Evolutionary conservation across 2,888 invertebrate species (phyloP).

Genomic region (Aphrophora alni): DNA sequence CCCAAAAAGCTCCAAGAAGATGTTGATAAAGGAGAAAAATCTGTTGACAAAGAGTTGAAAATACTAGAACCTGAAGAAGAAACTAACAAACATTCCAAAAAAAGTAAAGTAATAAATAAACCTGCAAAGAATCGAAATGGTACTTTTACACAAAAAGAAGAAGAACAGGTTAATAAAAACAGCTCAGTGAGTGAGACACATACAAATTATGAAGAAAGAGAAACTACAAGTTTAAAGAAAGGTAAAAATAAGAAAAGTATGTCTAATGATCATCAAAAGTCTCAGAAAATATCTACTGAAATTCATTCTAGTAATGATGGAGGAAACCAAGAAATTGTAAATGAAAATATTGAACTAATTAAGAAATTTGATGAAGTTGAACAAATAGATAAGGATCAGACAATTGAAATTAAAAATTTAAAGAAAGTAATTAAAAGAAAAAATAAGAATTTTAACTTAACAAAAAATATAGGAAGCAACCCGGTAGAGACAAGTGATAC

Average conservation of each 20-base stretch:
- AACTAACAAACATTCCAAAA: background rate
- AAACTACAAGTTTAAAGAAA: background rate
- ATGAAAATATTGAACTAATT: background rate
- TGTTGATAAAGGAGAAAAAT: background rate
- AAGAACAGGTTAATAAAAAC: background rate
- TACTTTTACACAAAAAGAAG: background rate
- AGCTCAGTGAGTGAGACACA: background rate
- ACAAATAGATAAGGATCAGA: background rate
- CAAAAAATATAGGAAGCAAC: too few species aligned
- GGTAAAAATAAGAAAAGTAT: background rate
- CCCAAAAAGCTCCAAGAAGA: background rate
- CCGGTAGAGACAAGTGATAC: too few species aligned
- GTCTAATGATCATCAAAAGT: background rate
- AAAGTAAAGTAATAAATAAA: background rate
- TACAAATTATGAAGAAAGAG: background rate
- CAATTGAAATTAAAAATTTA: background rate
- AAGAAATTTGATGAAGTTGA: background rate
- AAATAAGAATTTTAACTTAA: too few species aligned
- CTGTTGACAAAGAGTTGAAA: background rate
- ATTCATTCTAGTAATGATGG: background rate
- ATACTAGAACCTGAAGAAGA: background rate
- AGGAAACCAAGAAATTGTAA: background rate
- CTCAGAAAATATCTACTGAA: background rate
- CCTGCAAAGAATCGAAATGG: background rate
- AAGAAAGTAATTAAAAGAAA: background rate